Evolutionary conservation across 2,113 vertebrate genomes (phyloP), one percentile per base, ranked within the genome.

Genomic region (Amphilophus citrinellus): DNA sequence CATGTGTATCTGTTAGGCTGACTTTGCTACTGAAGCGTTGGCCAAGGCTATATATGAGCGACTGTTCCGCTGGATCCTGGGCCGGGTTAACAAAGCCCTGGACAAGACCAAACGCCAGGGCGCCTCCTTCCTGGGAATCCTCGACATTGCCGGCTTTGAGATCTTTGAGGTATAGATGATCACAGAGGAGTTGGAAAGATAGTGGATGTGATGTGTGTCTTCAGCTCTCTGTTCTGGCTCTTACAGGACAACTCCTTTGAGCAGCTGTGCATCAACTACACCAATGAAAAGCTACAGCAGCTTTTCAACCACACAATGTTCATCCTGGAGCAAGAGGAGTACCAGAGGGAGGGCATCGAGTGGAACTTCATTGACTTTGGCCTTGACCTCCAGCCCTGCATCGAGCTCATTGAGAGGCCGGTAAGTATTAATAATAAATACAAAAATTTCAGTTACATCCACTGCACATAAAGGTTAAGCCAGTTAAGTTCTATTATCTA

Each of bases 231-330:
- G 11, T 62, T 39, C 44, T 86, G 81, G 7, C 60, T 76, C 2
- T 89, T 79, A 39, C 92, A 99, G 98, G 95, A 98, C 91, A 99
- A 99, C 91, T 99, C 98, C 1, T 99, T 99, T 85, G 98, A 99
- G 94, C 98, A 99, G 92, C 95, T 99, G 56, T 99, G 98, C 86
- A 99, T 99, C 95, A 99, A 99, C 93, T 99, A 98, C 95, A 99
- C 98, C 85, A 99, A 99, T 0, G 98, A 99, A 96, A 98, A 97
- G 90, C 97, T 99, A 59, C 98, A 99, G 95, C 98, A 99, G 95
- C 97, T 99, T 42, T 99, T 99, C 97, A 99, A 99, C 93, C 98
- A 99, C 96, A 99, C 98, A 59, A 99, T 99, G 98, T 99, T 99
- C 96, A 96, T 99, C 92, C 44, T 99, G 96, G 98, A 99, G 91